Evolutionary conservation across 2,888 invertebrate species (phyloP), one percentile per base, ranked within the genome.

Genomic region (Scaptomyza cyrtandrae): DNA sequence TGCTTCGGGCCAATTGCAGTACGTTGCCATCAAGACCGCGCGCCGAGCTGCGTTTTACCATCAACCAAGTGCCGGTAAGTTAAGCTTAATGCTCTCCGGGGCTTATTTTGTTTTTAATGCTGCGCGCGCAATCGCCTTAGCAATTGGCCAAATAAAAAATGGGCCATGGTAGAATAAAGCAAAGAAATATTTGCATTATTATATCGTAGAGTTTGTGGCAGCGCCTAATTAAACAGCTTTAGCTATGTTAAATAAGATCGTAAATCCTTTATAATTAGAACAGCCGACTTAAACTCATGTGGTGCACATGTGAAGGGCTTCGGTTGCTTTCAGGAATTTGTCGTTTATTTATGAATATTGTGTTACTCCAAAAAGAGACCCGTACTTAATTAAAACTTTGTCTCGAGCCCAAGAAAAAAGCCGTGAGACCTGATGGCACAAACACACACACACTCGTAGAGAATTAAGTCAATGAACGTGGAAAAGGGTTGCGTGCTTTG

Each of bases 51-150:
- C 95, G 95, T 76, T 96, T 97, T 84, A 94, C 94, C 79, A 94
- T 97, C 70, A 97, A 97, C 91, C 95, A 96, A 89, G 93, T 94
- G 75, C 94, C 95, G 93, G 96, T 96, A 92, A 95, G 96, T 94
- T 19, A 16, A 54, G 7, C 29, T 27, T n/a, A 4, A 35, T 11
- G 19, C 27, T 41, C 9, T 14, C 5, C 6, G 13, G 3, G 10
- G n/a, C 7, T 29, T 3, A 11, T 6, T 43, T 43, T 39, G 31
- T 33, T 16, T 33, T 24, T 24, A 24, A 4, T 24, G 24, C 24
- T 24, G 24, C 24, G 24, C 24, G 29, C 35, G 29, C 19, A 24
- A 35, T 19, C 43, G 19, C 27, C 60, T 33, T 1, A 33, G 14
- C n/a, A 39, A 7, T 45, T 39, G 45, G 14, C 46, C 37, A 46